These are phyloP conservation scores for Amazona finschi DNA, from an alignment of 2,797 vertebrate genomes.

Conservation along the genomic window DNA sequence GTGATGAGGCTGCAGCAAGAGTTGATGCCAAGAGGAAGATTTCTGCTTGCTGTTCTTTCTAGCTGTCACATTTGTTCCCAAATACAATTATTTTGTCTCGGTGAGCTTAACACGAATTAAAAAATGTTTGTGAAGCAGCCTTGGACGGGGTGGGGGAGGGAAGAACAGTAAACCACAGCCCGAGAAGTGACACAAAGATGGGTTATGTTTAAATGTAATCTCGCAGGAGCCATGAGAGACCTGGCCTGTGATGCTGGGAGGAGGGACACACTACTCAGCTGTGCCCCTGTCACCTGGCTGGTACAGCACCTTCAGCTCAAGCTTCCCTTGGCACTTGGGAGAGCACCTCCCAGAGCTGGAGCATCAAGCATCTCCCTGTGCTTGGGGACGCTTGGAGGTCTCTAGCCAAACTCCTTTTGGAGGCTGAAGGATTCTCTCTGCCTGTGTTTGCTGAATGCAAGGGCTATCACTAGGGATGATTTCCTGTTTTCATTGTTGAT, in stretches of 20 bases:
- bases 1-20: background rate
- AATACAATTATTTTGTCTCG: slow-evolving; percentile 32
- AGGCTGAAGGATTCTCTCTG: background rate
- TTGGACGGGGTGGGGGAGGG: background rate
- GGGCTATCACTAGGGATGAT: background rate
- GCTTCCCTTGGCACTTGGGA: background rate
- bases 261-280: background rate
- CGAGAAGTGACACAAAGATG: background rate
- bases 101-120: slow-evolving; percentile 30
- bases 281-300: background rate
- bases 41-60: background rate
- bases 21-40: background rate
- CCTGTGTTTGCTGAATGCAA: background rate
- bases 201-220: background rate
- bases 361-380: background rate
- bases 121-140: slow-evolving; percentile 46
- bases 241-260: background rate
- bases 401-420: background rate
- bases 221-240: background rate
- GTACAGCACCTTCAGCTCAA: background rate
- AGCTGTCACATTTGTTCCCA: slow-evolving; percentile 43
- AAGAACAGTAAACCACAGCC: background rate
- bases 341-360: background rate
- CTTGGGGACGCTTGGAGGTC: background rate
- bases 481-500: background rate